These are phyloP conservation scores for Ormyrus nitidulus DNA, from an alignment of 2,888 invertebrate genomes.

Conservation along the genomic window DNA sequence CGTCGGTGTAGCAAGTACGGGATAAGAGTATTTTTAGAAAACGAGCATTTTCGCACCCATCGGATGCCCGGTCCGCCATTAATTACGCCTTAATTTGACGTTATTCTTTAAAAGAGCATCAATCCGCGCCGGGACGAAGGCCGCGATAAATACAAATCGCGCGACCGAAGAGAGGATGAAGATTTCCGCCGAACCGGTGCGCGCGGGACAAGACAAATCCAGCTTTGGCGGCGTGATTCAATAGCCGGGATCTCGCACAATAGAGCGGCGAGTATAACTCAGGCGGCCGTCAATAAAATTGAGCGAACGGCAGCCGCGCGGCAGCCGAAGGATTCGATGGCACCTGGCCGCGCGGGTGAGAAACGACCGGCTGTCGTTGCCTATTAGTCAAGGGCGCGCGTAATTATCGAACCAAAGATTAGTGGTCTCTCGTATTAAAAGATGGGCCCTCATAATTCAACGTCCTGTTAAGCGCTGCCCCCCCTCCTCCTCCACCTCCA, in stretches of 20 bases:
- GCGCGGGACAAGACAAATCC: background rate
- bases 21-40: too few species aligned
- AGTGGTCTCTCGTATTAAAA: slow-evolving; percentile 57
- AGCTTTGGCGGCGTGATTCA: background rate
- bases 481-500: too few species aligned
- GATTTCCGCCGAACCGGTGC: too few species aligned
- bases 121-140: too few species aligned
- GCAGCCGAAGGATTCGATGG: background rate
- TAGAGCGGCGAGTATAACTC: too few species aligned
- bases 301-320: background rate
- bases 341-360: slow-evolving; percentile 35
- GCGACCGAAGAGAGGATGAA: too few species aligned
- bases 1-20: too few species aligned
- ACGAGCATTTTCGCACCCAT: too few species aligned
- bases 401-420: slow-evolving; percentile 58
- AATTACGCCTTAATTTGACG: too few species aligned
- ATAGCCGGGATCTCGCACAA: background rate
- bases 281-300: too few species aligned
- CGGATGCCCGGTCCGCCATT: too few species aligned
- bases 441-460: slow-evolving; percentile 37
- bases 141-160: background rate
- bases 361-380: slow-evolving; percentile 60
- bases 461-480: slow-evolving; percentile 15
- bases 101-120: too few species aligned
- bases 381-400: slow-evolving; percentile 60